Conservation (phyloP, 1,140 invertebrate genomes). For the Drosophila chauvacae region DNA sequence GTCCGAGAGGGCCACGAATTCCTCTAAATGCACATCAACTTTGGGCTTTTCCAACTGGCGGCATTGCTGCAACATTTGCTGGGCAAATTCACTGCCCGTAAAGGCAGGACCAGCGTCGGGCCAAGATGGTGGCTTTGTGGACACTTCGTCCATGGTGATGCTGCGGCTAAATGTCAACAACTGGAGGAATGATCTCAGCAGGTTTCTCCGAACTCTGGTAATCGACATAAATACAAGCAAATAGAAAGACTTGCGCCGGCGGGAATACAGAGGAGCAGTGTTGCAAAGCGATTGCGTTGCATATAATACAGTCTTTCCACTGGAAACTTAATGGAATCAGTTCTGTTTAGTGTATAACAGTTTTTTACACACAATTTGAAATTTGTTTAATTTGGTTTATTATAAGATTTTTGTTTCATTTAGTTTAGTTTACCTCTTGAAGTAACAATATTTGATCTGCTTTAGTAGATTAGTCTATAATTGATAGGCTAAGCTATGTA, state of each 20-base stretch:
- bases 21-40: slow-evolving; percentile 9
- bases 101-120: neutral
- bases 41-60: slow-evolving; percentile 23
- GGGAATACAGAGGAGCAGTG: neutral
- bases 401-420: too few relatives aligned
- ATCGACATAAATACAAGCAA: neutral
- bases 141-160: neutral
- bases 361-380: neutral
- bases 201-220: neutral
- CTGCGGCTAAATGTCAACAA: neutral
- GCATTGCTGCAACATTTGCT: slow-evolving; percentile 26
- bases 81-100: slow-evolving; percentile 1
- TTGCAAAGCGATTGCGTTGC: neutral
- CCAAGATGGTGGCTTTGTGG: neutral
- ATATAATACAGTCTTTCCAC: neutral
- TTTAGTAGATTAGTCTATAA: neutral
- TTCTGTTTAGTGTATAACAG: neutral
- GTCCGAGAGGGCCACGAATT: slow-evolving; percentile 38
- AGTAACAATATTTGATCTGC: neutral
- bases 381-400: too few relatives aligned
- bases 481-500: neutral
- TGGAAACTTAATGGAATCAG: neutral
- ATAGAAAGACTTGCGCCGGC: neutral
- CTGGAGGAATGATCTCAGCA: neutral
- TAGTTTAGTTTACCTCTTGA: neutral